A percentile compares a stretch with the other conserved stretches of the same genome.
Conservation (phyloP, 1,140 invertebrate species). For the Hormaphis cornu region DNA sequence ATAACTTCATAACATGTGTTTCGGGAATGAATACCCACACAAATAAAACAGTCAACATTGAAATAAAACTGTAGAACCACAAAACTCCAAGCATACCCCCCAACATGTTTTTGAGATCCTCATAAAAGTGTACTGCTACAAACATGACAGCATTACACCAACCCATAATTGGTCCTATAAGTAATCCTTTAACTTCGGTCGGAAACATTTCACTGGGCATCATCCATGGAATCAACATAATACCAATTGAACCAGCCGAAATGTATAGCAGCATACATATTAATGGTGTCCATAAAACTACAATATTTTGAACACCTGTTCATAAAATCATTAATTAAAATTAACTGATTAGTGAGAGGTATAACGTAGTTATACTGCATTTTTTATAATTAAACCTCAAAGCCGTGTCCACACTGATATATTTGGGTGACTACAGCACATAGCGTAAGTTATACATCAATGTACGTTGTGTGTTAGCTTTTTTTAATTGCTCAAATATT, state of each 20-base stretch:
- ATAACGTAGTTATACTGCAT: too few species aligned
- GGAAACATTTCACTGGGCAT: constrained; percentile 54
- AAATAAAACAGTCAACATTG: constrained; percentile 49
- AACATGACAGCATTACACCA: constrained; percentile 50
- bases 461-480: too few species aligned
- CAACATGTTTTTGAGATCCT: constrained; percentile 43
- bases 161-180: constrained; percentile 43
- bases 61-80: constrained; percentile 59
- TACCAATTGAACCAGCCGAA: constrained; percentile 48
- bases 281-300: constrained; percentile 40
- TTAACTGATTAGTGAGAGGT: too few species aligned
- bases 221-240: constrained; percentile 52
- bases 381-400: too few species aligned
- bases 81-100: constrained; percentile 50
- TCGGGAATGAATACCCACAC: constrained; percentile 58
- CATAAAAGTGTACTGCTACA: constrained; percentile 46
- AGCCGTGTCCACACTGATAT: too few species aligned
- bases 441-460: too few species aligned
- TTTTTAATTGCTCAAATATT: too few species aligned
- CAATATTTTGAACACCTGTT: constrained; percentile 26
- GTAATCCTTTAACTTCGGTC: constrained; percentile 50
- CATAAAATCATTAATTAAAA: not conserved
- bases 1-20: constrained; percentile 58
- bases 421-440: too few species aligned
- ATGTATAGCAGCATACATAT: constrained; percentile 48